Conservation (phyloP, 2,113 vertebrate species). For the Rhodinocichla rosea region DNA sequence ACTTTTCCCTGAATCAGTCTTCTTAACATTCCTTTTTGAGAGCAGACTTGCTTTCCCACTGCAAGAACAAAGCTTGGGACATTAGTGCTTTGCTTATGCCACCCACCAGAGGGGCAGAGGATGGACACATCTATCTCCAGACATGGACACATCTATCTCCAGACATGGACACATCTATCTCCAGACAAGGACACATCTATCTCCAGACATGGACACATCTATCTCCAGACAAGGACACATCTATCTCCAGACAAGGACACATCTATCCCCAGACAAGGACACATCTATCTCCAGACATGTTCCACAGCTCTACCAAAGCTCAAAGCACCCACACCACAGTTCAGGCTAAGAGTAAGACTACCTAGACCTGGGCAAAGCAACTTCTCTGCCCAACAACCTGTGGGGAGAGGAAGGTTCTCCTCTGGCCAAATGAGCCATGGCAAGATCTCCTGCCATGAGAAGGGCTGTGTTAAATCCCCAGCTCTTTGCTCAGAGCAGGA, state of each 20-base stretch:
- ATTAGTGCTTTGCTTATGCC: not conserved
- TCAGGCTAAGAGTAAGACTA: not conserved
- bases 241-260: not conserved
- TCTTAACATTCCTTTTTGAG: constrained; percentile 84
- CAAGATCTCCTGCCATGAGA: not conserved
- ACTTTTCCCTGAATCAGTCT: constrained; percentile 76
- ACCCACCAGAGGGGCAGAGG: not conserved
- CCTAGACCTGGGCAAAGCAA: not conserved
- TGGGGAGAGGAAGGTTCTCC: not conserved
- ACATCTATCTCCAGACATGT: not conserved
- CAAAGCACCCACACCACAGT: not conserved
- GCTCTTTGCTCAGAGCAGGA: not conserved
- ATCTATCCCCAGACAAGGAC: not conserved
- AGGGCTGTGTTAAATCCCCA: not conserved
- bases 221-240: not conserved
- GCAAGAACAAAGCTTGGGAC: constrained; percentile 44
- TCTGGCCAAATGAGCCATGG: accelerated
- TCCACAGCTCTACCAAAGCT: not conserved
- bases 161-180: not conserved
- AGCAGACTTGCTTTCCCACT: constrained; percentile 84
- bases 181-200: not conserved
- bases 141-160: not conserved
- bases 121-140: not conserved
- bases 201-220: not conserved
- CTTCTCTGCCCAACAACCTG: not conserved